Evolutionary conservation across 2,888 invertebrate genomes (phyloP), one percentile per base, ranked within the genome.

Genomic region (Sminthurinus aureus): DNA sequence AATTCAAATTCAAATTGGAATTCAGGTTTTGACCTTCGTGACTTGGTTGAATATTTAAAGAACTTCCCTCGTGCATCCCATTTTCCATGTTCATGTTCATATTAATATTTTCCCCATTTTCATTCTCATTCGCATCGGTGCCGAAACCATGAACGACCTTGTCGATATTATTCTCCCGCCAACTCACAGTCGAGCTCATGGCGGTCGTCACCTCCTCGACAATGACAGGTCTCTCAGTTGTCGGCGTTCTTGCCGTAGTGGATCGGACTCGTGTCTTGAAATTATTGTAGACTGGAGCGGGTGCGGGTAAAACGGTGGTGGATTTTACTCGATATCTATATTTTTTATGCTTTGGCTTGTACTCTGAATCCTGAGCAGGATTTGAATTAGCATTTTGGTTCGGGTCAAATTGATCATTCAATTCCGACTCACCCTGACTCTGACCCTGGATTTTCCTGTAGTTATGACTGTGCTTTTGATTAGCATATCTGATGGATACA

Each of bases 271-370:
- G 1, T 38, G 38, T 38, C 38, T 38, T 38, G n/a, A n/a, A n/a
- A n/a, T n/a, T n/a, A n/a, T n/a, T n/a, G 38, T 38, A 38, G 38
- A 38, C 69, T 0, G 69, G 69, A n/a, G 69, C 69, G 24, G n/a
- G 20, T 6, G n/a, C 24, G 38, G 38, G 38, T 1, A 6, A 38
- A 38, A 38, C 38, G 1, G 38, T 38, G 15, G 75, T 75, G 24
- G 22, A 22, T 13, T 38, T 24, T 12, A 78, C 66, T 20, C 26
- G n/a, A 38, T 79, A 79, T 38, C 69, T 13, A 73, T 24, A 22
- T 85, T 87, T 66, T 85, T 80, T 74, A 85, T 79, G 24, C 12
- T 87, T 84, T 13, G 86, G 83, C 64, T 87, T 87, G 76, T 86
- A 82, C 15, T 86, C 64, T 13, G 86, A 85, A 64, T 84, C 85